Base-by-base conservation (phyloP, 2,797 vertebrate species). In the Aythya fuligula region DNA sequence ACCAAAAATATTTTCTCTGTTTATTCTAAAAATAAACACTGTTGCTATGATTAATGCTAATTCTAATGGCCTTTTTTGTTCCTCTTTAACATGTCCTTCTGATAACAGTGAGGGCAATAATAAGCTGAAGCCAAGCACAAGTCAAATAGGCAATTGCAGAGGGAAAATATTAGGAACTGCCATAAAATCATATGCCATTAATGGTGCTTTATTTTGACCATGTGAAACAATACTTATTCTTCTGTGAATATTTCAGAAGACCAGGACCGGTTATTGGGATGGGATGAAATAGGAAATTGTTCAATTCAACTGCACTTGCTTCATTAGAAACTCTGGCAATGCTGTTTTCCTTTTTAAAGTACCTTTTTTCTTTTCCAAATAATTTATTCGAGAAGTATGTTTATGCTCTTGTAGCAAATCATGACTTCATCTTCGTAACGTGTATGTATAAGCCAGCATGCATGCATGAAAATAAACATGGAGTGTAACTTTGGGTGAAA, bases 241-340 rank as follows among this genome's bases (percentile, higher is more conserved):
- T 94, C 94, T 61, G 81, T 93, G 16, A 96, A 91, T 96, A 95
- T 96, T 97, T 96, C 58, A 95, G 71, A 94, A 77, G 67, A 96
- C 22, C 1, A 1, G 84, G 64, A 60, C 61, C 89, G 28, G 69
- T 91, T 94, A 71, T 51, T 89, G 86, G 94, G 78, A 92, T 80
- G 85, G 38, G 49, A 88, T 51, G 62, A 95, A 93, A 87, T 41
- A 62, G 85, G 51, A 97, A 97, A 89, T 78, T 69, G 49, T 75
- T 94, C 67, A 56, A 30, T 94, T 85, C n/a, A 36, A 90, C 84
- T 80, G 56, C 79, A 85, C 72, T 94, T 97, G 88, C 69, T 94
- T 94, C 79, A 86, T 45, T 30, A 93, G 79, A 75, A 96, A 84
- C 51, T 77, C 91, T 87, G 58, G 39, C 32, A 72, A 84, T 85